These are phyloP conservation scores for Dasyprocta punctata DNA, from an alignment of 2,113 vertebrate species.

Conservation along the genomic window DNA sequence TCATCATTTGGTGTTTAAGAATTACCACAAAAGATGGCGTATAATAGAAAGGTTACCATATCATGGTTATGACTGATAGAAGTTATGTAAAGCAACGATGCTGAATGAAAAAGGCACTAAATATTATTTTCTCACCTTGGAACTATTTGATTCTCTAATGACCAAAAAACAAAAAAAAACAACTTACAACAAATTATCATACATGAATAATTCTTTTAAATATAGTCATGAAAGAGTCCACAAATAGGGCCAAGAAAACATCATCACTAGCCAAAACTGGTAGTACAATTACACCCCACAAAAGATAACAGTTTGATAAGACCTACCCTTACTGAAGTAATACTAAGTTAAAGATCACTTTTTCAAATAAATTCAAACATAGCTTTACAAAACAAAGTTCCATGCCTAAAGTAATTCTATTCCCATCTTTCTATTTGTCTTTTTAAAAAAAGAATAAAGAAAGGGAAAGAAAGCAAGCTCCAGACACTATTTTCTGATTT, in stretches of 20 bases:
- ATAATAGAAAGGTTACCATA: background rate
- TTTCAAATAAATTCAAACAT: background rate
- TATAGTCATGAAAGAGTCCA: constrained; percentile 18
- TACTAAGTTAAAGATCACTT: constrained; percentile 4
- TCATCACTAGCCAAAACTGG: constrained; percentile 9
- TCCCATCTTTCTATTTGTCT: background rate
- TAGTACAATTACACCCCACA: background rate
- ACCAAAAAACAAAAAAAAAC: background rate
- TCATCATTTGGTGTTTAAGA: constrained; percentile 20
- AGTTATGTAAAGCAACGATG: background rate
- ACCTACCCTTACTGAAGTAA: background rate
- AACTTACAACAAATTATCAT: background rate
- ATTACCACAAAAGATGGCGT: constrained; percentile 16
- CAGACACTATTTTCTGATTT: background rate
- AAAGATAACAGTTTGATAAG: background rate
- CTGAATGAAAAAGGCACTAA: background rate
- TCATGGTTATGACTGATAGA: background rate
- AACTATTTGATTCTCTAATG: background rate
- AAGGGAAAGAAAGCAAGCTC: background rate
- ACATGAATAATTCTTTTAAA: constrained; percentile 31
- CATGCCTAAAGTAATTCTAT: background rate
- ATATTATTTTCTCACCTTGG: background rate
- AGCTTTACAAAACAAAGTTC: background rate
- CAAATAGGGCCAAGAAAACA: background rate
- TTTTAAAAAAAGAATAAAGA: background rate